These are phyloP conservation scores for Cephalopachus bancanus DNA, from an alignment of 2,797 vertebrate species.

Conservation along the genomic window DNA sequence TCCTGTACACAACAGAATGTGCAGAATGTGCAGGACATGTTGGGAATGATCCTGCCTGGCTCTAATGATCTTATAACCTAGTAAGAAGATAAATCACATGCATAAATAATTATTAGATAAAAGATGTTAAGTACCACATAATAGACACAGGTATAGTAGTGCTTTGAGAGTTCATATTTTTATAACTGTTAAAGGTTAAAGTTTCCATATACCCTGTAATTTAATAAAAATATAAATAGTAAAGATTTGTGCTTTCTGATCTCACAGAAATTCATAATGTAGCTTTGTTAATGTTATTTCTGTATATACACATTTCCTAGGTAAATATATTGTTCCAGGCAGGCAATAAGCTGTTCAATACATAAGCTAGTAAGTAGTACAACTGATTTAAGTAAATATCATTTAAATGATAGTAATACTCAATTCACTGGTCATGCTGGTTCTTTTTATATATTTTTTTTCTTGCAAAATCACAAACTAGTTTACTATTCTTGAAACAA, in stretches of 20 bases:
- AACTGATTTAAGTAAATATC: neutral
- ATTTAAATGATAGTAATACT: slow-evolving; percentile 39
- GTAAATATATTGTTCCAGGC: neutral
- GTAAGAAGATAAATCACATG: neutral
- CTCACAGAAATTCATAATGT: neutral
- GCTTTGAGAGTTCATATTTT: neutral
- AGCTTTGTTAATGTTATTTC: slow-evolving; percentile 11
- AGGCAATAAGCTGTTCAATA: neutral
- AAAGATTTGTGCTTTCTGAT: neutral
- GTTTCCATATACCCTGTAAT: slow-evolving; percentile 22
- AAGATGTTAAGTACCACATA: neutral
- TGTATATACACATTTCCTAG: neutral
- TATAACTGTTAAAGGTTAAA: neutral
- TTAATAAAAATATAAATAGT: neutral
- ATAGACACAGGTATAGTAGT: neutral
- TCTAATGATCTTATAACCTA: neutral
- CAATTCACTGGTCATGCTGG: neutral
- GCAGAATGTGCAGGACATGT: neutral
- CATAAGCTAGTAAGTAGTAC: neutral
- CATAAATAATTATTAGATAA: neutral
- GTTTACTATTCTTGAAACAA: slow-evolving; percentile 3
- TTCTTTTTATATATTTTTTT: neutral
- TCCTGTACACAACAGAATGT: too few species aligned
- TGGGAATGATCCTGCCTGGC: neutral
- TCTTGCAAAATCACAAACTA: neutral